These are phyloP conservation scores for Peromyscus maniculatus DNA, from an alignment of 2,113 vertebrate species.

Conservation along the genomic window DNA sequence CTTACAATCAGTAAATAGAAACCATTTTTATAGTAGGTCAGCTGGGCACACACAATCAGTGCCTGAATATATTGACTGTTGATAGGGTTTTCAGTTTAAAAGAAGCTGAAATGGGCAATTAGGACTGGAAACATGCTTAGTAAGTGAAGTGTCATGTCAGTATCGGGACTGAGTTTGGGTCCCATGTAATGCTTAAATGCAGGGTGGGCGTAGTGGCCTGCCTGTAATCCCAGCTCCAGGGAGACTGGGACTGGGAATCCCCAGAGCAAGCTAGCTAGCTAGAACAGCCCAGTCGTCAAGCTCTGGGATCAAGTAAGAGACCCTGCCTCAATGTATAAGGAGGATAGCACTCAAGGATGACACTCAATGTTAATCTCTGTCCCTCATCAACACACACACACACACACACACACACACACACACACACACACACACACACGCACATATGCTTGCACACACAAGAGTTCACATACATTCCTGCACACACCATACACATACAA, in stretches of 20 bases:
- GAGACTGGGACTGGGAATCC: not conserved
- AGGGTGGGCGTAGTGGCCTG: not conserved
- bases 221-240: not conserved
- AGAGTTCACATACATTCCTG: not conserved
- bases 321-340: not conserved
- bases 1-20: too few species aligned
- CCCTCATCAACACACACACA: not conserved
- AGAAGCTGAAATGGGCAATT: not conserved
- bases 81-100: not conserved
- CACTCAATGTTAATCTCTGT: not conserved
- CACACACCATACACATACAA: not conserved
- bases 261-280: not conserved
- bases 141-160: not conserved
- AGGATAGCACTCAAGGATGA: not conserved
- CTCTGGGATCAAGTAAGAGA: not conserved
- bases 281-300: not conserved
- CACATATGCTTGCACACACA: not conserved
- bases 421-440: not conserved
- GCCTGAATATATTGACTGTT: not conserved
- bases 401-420: not conserved
- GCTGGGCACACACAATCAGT: not conserved
- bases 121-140: not conserved
- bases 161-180: not conserved
- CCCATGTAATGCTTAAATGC: not conserved
- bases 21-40: not conserved